Base-by-base conservation (phyloP, 2,797 vertebrate genomes). In the Spizella passerina region DNA sequence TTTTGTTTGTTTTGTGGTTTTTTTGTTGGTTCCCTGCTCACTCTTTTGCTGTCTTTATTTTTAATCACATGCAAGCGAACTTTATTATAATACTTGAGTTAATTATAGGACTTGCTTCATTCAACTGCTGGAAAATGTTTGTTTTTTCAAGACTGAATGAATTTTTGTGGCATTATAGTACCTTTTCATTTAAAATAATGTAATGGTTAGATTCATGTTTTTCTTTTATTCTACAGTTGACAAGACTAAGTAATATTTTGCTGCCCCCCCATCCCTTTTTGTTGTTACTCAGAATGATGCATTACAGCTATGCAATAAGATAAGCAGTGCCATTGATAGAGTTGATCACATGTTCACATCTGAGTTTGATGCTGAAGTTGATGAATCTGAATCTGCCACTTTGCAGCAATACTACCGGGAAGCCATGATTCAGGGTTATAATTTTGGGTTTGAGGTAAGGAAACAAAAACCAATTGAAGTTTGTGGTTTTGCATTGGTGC, bases 361-460 rank as follows among this genome's bases (percentile, higher is more conserved):
- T 2, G 99, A 99, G 91, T 99, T 99, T 52, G 99, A 99, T 76
- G 98, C 98, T 6, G 99, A 99, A 95, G 98, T 99, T 65, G 99
- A 99, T 56, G 99, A 99, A 77, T 98, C 99, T 0, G 99, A 99
- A 95, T 98, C 98, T 20, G 98, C 98, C 86, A 99, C 99, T 6
- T 96, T 99, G 95, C 99, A 99, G 90, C 99, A 99, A 86, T 99
- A 99, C 97, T 99, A 99, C 97, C 98, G 99, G 80, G 99, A 99
- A 94, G 99, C 99, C 27, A 99, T 99, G 99, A 99, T 99, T 96
- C 99, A 99, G 95, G 99, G 98, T 49, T 99, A 99, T 98, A 99
- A 99, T 96, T 99, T 99, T 95, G 99, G 99, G 70, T 99, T 99
- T 49, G 99, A 99, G 99, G 99, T 99, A 97, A 93, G 98, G 84